phyloP scores from a whole-genome alignment of 2,888 invertebrate species.

The Limnephilus rhombicus region DNA sequence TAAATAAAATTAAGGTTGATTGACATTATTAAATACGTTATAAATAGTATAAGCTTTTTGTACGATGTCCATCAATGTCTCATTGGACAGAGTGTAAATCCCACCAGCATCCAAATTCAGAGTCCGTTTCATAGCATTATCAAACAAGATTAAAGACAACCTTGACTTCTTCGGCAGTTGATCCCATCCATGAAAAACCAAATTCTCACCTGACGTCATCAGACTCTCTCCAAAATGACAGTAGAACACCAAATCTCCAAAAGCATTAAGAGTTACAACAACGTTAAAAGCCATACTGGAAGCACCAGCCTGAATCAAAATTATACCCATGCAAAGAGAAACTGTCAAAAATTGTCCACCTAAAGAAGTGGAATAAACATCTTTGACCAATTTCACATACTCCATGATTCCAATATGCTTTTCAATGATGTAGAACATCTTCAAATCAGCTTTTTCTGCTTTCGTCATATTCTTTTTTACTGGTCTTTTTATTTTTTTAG shows the following conservation, averaged over 20 bases:
- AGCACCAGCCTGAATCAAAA: slow-evolving; percentile 38
- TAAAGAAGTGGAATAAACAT: slow-evolving; percentile 36
- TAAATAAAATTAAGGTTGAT: not conserved
- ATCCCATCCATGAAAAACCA: slow-evolving; percentile 42
- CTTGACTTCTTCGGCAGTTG: slow-evolving; percentile 48
- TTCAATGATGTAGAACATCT: slow-evolving; percentile 51
- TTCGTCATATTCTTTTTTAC: not conserved
- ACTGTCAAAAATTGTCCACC: slow-evolving; percentile 52
- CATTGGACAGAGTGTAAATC: slow-evolving; percentile 53
- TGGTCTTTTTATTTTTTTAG: slow-evolving; percentile 11
- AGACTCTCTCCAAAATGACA: slow-evolving; percentile 57
- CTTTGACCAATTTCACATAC: slow-evolving; percentile 36
- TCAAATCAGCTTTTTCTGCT: slow-evolving; percentile 34
- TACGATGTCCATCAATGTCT: slow-evolving; percentile 51
- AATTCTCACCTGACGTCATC: slow-evolving; percentile 40
- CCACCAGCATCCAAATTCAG: slow-evolving; percentile 52
- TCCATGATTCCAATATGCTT: slow-evolving; percentile 53
- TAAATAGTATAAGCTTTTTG: slow-evolving; percentile 60
- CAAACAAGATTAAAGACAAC: slow-evolving; percentile 44
- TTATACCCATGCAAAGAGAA: slow-evolving; percentile 48
- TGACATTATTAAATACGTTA: slow-evolving; percentile 50
- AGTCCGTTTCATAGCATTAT: slow-evolving; percentile 33
- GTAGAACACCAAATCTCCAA: slow-evolving; percentile 58
- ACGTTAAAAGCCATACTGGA: slow-evolving; percentile 47
- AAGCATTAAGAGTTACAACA: slow-evolving; percentile 50